Base-by-base conservation (phyloP, 1,140 invertebrate species). In the Ips typographus region DNA sequence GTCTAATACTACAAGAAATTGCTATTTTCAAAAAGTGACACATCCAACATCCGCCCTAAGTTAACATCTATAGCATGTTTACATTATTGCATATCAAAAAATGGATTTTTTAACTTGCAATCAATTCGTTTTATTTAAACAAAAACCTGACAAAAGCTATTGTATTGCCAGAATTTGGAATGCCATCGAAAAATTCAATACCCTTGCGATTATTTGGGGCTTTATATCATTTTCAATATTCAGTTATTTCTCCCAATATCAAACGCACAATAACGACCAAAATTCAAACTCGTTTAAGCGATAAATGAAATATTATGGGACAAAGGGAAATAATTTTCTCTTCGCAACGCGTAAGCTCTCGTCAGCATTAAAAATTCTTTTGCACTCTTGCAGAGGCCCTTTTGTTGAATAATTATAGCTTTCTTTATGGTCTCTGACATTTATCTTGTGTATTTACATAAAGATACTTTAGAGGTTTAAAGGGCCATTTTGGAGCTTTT, bases 221-320 rank as follows among this genome's bases (percentile, higher is more conserved):
- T 61, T 61, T 61, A 61, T 61, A 40, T 61, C 59, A 47, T 61
- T 61, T 61, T 61, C 59, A 61, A 47, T 61, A 61, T 61, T 61
- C 59, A 61, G 43, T 61, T 61, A 61, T 61, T 47, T 61, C 43
- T 40, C 59, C 59, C 41, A 61, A 61, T 61, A 61, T 61, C 59
- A 61, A 47, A 47, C 59, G 59, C 59, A 61, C 43, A 61, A 61
- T 61, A 43, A 39, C 59, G 59, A 58, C 56, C 38, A 63, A 63
- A 63, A 63, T 52, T 63, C 61, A 52, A 61, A 47, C 8, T 49
- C 43, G n/a, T 49, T 47, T 43, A 44, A 49, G 36, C 41, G 59
- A 47, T n/a, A 5, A 43, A 61, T 61, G 59, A 61, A 61, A 61
- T 61, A 61, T 61, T 61, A 40, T 55, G n/a, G 52, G 44, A 22